Percentiles rank a stretch among this genome's conserved stretches.
Evolutionary conservation across 2,113 vertebrate genomes (phyloP).

Genomic region (Mus spicilegus): DNA sequence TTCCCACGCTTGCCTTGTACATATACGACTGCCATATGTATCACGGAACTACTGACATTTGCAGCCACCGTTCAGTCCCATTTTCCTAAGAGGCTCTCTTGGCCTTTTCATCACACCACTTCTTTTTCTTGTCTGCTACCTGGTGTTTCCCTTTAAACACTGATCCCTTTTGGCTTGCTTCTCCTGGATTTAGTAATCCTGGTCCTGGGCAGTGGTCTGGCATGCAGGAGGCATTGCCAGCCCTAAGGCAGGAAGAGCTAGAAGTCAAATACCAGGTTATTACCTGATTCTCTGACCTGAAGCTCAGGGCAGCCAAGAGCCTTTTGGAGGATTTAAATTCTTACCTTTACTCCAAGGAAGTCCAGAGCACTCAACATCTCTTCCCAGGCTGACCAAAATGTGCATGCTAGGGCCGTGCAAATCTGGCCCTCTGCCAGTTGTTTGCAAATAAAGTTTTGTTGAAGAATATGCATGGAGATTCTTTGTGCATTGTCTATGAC

Average conservation of each 20-base stretch:
- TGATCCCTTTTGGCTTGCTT: neutral
- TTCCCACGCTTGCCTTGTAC: neutral
- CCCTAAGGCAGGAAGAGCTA: neutral
- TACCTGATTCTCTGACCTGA: slow-evolving; percentile 20
- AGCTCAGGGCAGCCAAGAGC: slow-evolving; percentile 5
- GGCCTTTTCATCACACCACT: neutral
- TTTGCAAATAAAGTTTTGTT: slow-evolving; percentile 53
- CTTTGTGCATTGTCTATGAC: slow-evolving; percentile 6
- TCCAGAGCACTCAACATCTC: neutral
- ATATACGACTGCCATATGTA: neutral
- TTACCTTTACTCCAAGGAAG: slow-evolving; percentile 4
- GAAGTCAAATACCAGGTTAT: neutral
- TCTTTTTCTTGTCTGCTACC: neutral
- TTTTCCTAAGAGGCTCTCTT: neutral
- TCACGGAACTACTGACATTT: neutral
- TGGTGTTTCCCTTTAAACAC: neutral
- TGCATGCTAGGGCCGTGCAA: neutral
- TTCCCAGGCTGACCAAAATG: neutral
- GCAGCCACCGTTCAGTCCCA: neutral
- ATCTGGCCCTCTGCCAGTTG: neutral
- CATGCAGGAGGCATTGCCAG: neutral
- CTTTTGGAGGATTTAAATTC: neutral
- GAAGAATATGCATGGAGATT: slow-evolving; percentile 12
- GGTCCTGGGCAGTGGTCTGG: neutral
- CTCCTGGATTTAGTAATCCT: neutral